A percentile compares a stretch with the other conserved stretches of the same genome.
Evolutionary conservation across 2,113 vertebrate species (phyloP).

Genomic region (Synodontis membranacea): DNA sequence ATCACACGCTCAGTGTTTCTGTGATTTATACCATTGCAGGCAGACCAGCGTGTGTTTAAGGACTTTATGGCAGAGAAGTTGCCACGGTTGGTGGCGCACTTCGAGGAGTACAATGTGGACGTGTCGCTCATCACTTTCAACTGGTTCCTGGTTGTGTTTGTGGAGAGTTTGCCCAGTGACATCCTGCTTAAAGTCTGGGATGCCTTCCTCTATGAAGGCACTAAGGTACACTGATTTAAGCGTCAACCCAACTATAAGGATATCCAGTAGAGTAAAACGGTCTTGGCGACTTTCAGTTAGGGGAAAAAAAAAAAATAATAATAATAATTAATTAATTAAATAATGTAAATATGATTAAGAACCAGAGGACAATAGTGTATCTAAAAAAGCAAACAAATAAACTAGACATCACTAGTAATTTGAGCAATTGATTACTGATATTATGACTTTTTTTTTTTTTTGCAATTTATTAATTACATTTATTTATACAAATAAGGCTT

Average conservation of each 20-base stretch:
- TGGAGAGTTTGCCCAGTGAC: slow-evolving; percentile 87
- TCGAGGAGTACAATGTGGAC: slow-evolving; percentile 80
- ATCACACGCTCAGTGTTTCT: neutral
- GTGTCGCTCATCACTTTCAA: slow-evolving; percentile 89
- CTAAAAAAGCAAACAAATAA: neutral
- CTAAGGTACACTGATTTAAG: slow-evolving; percentile 76
- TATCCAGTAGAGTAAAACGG: neutral
- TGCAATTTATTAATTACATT: neutral
- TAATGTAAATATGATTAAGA: neutral
- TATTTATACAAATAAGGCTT: neutral
- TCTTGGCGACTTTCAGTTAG: neutral
- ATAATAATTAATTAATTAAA: too few species aligned
- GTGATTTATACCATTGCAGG: slow-evolving; percentile 68
- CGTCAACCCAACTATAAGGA: neutral
- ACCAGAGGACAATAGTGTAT: neutral
- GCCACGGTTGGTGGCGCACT: slow-evolving; percentile 82
- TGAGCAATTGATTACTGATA: neutral
- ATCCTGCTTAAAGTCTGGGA: slow-evolving; percentile 92
- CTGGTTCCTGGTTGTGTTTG: slow-evolving; percentile 93
- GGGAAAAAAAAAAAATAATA: neutral
- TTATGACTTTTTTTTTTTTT: neutral
- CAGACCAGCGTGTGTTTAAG: slow-evolving; percentile 91
- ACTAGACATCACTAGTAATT: too few species aligned
- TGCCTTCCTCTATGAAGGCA: slow-evolving; percentile 91
- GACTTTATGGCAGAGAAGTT: slow-evolving; percentile 89